These are phyloP conservation scores for Patella depressa DNA, from an alignment of 2,888 invertebrate species.

Conservation along the genomic window DNA sequence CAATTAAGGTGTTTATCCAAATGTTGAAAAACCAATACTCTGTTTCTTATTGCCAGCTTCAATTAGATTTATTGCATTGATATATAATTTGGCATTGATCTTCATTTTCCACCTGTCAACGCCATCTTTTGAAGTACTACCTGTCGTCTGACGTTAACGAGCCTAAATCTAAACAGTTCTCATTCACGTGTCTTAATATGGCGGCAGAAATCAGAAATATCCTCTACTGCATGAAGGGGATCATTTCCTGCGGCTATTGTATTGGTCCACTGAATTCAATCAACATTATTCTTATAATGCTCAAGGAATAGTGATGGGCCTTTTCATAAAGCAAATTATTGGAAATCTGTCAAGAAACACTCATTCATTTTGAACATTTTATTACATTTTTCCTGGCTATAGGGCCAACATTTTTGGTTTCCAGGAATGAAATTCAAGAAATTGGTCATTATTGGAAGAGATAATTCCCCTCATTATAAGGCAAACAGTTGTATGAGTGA, in stretches of 20 bases:
- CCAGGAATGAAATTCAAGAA: conserved; percentile 38
- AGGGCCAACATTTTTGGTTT: conserved; percentile 29
- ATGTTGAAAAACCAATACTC: conserved; percentile 7
- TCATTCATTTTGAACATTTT: conserved; percentile 37
- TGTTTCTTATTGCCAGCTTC: not conserved
- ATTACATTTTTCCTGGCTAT: conserved; percentile 38
- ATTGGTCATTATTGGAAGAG: conserved; percentile 37
- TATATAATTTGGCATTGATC: conserved; percentile 9
- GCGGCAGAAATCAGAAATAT: conserved; percentile 21
- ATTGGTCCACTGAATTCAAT: conserved; percentile 26
- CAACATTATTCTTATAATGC: conserved; percentile 29
- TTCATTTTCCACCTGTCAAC: conserved; percentile 1
- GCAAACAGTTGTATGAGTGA: conserved; percentile 27
- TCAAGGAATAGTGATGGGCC: conserved; percentile 30
- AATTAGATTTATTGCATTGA: conserved; percentile 4
- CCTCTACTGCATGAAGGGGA: not conserved
- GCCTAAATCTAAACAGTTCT: not conserved
- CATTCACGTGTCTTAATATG: conserved; percentile 3
- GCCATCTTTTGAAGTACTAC: not conserved
- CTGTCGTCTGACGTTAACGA: not conserved
- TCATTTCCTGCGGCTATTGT: conserved; percentile 36
- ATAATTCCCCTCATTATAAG: conserved; percentile 37
- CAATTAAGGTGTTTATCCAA: not conserved
- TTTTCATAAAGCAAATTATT: conserved; percentile 39
- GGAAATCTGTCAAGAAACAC: conserved; percentile 38